Evolutionary conservation across 53 echinoderm and acorn worm species (phyloP), one percentile per base, ranked within the genome.

Genomic region (Apostichopus leukothele): DNA sequence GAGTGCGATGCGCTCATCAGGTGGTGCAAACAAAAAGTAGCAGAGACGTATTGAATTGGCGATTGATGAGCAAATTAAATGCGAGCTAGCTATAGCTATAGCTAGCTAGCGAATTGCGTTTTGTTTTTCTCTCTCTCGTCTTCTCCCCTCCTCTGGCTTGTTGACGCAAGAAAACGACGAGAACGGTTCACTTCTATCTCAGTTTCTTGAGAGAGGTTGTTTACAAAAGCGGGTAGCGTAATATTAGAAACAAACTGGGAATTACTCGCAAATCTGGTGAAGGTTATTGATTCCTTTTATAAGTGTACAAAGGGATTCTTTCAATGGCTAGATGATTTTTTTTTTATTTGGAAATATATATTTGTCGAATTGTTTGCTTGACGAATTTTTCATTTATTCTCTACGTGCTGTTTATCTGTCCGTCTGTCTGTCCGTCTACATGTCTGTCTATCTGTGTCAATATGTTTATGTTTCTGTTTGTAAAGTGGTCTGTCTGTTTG

Each of bases 1-100:
- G 81, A 81, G 5, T 18, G 55, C 18, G 81, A 55, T 22, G 81
- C 59, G 81, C 59, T 54, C 81, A 81, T 81, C 81, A 81, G 81
- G 81, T 81, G 81, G 76, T 81, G 59, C 52, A 22, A 52, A 53
- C 18, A 9, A 39, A 39, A 81, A 81, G 81, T 55, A 54, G 25
- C 55, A 81, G n/a, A 81, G 81, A 54, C 22, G 59, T 55, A 81
- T 81, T 81, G 55, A 81, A 81, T 81, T 54, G 81, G 53, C 54
- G 52, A 59, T 55, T 81, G 55, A 81, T 25, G 81, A 81, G 55
- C 81, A 25, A 59, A 59, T 81, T 54, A 81, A 81, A 81, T 81
- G 54, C 81, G 81, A 59, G 71, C 14, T 18, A 53, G 81, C 81
- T 39, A 39, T 39, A 39, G 39, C 39, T 39, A 39, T 39, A 39